Evolutionary conservation across 2,113 vertebrate species (phyloP), one percentile per base, ranked within the genome.

Genomic region (Eulacestoma nigropectus): DNA sequence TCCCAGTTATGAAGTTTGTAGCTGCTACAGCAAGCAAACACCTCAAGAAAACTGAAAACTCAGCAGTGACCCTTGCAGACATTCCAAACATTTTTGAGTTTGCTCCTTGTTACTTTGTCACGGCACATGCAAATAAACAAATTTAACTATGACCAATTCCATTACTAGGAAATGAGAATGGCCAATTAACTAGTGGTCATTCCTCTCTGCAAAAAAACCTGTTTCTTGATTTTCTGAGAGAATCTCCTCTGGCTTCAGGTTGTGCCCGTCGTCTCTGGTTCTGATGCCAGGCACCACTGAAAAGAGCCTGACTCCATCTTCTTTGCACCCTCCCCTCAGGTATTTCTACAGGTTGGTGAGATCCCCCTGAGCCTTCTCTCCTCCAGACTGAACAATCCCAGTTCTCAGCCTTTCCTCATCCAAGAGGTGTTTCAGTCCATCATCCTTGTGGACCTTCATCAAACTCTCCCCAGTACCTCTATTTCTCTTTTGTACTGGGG

Each of bases 111-210:
- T 44, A 49, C 37, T 77, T 56, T 73, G 17, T 44, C 53, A 85
- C 69, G 29, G 23, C 35, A 39, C 13, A 10, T 0, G 2, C 30
- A 93, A 87, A 82, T 16, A 81, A 67, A 55, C 0, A 0, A 37
- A 33, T 42, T 72, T 41, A 78, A 49, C 23, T 56, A n/a, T 14
- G 14, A 89, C 9, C 44, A 75, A 44, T 47, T 84, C 41, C 35
- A 59, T 42, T 16, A 41, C 12, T 37, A 67, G 33, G 26, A 41
- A 82, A 60, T 19, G 17, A 81, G 22, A 88, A 69, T 4, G 27
- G 55, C 10, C 27, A 78, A 16, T 49, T 33, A 84, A 33, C 4
- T 33, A 63, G 29, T 33, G 25, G 21, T 57, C 56, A 46, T 33
- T 14, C 11, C 25, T 75, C 49, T 74, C 12, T 49, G 20, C 23